phyloP scores from a whole-genome alignment of 1,140 invertebrate genomes.

The Geopemphigus sp. region DNA sequence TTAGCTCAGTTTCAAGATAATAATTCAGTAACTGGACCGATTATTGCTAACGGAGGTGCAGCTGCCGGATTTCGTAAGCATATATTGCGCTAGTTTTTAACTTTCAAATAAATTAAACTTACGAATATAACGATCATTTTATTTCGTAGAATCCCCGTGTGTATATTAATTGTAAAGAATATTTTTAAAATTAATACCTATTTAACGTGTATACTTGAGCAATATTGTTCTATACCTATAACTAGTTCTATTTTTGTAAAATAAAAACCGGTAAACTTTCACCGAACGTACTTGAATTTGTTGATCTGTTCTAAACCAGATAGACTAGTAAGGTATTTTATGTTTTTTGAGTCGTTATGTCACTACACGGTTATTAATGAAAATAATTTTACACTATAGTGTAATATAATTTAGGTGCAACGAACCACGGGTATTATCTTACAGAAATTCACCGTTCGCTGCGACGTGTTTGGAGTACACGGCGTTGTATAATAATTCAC shows the following conservation, averaged over 20 bases:
- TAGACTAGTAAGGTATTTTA: not conserved
- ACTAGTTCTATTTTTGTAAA: not conserved
- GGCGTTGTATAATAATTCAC: too few species aligned
- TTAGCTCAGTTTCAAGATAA: not conserved
- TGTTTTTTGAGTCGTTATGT: conserved; percentile 28
- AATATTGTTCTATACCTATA: not conserved
- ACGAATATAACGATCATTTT: too few species aligned
- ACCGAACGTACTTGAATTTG: conserved; percentile 16
- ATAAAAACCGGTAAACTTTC: conserved; percentile 43
- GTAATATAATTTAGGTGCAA: conserved; percentile 5
- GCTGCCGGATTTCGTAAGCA: conserved; percentile 20
- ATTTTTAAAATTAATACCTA: not conserved
- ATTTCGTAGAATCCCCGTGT: not conserved
- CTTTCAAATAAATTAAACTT: too few species aligned
- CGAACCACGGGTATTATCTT: not conserved
- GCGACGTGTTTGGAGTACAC: too few species aligned
- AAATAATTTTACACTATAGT: conserved; percentile 8
- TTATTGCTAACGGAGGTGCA: conserved; percentile 13
- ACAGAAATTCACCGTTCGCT: not conserved
- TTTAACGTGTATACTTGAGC: not conserved
- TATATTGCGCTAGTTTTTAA: not conserved
- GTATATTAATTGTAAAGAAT: not conserved
- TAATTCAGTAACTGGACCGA: conserved; percentile 5
- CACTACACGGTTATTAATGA: not conserved
- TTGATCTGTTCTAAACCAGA: conserved; percentile 15